Base-by-base conservation (phyloP, 2,113 vertebrate genomes). In the Ariopsis seemanni region DNA sequence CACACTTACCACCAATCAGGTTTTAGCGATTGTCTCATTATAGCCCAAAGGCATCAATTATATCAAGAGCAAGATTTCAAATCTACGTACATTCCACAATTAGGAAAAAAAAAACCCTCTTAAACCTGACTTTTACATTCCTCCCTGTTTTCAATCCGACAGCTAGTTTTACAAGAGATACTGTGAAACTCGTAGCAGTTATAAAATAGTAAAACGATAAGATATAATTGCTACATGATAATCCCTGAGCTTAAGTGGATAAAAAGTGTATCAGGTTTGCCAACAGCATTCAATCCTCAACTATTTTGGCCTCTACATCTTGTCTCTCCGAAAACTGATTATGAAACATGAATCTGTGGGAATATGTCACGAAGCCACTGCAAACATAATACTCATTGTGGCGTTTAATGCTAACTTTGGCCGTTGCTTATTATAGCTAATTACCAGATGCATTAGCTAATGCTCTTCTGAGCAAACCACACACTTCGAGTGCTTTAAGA, bases 361-460 rank as follows among this genome's bases (percentile, higher is more conserved):
- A 57, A 71, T 82, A 65, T 86, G 60, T 78, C 85, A 69, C 27
- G 30, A 60, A 82, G 30, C 62, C 52, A 52, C 57, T 80, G 62
- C 75, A 50, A 71, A 71, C 50, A 14, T 42, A 20, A 80, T 69
- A 18, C 52, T 1, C 20, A 58, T 81, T 48, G 53, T 9, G 57
- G 53, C 18, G 57, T 60, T 48, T 83, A 65, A 83, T 42, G 58
- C 58, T 67, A 83, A 83, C 81, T 65, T 30, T 57, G 58, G 58
- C 62, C 52, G 48, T 77, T 50, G 55, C 50, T 77, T 75, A 84
- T 84, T 84, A 72, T 53, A 62, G 82, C 72, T 77, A 78, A 87
- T 87, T 84, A 78, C 22, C 42, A 60, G 20, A 65, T 53, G 60
- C 62, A 79, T 88, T 79, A 84, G 71, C 82, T 84, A 88, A 78